Conservation (phyloP, 1,140 invertebrate genomes). For the Anthonomus grandis region DNA sequence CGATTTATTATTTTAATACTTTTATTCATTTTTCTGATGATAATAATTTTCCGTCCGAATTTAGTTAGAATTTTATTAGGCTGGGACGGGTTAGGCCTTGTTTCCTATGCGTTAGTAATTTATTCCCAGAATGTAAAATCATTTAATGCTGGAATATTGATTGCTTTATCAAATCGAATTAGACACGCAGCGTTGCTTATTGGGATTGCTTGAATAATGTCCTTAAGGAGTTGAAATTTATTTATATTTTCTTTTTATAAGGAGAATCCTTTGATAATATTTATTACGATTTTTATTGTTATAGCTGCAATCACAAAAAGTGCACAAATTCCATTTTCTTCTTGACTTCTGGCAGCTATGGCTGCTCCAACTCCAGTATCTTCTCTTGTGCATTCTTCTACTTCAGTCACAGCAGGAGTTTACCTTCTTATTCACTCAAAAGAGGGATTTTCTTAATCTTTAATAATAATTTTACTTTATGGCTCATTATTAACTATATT, state of each 20-base stretch:
- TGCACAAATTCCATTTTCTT: slow-evolving; percentile 70
- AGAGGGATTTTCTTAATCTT: slow-evolving; percentile 47
- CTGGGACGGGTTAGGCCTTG: slow-evolving; percentile 64
- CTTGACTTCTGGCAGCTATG: slow-evolving; percentile 66
- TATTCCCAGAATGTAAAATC: slow-evolving; percentile 61
- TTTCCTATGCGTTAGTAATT: slow-evolving; percentile 66
- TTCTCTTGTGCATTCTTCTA: slow-evolving; percentile 71
- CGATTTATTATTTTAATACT: slow-evolving; percentile 59
- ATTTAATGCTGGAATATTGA: slow-evolving; percentile 61
- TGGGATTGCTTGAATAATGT: slow-evolving; percentile 55
- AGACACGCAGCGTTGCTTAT: slow-evolving; percentile 59
- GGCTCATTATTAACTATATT: slow-evolving; percentile 57
- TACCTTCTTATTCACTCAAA: slow-evolving; percentile 68
- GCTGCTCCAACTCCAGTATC: slow-evolving; percentile 67
- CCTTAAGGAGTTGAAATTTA: slow-evolving; percentile 54
- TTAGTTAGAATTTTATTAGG: slow-evolving; percentile 66
- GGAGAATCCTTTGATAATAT: slow-evolving; percentile 44
- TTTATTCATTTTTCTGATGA: slow-evolving; percentile 63
- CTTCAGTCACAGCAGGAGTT: slow-evolving; percentile 67
- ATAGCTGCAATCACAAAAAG: slow-evolving; percentile 66
- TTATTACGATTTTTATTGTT: slow-evolving; percentile 52
- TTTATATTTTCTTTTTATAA: slow-evolving; percentile 49
- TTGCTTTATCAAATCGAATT: slow-evolving; percentile 60
- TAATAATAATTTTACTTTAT: slow-evolving; percentile 44
- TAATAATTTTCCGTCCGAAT: slow-evolving; percentile 66